Evolutionary conservation across 1,140 invertebrate genomes (phyloP).

Genomic region (Procambarus clarkii): DNA sequence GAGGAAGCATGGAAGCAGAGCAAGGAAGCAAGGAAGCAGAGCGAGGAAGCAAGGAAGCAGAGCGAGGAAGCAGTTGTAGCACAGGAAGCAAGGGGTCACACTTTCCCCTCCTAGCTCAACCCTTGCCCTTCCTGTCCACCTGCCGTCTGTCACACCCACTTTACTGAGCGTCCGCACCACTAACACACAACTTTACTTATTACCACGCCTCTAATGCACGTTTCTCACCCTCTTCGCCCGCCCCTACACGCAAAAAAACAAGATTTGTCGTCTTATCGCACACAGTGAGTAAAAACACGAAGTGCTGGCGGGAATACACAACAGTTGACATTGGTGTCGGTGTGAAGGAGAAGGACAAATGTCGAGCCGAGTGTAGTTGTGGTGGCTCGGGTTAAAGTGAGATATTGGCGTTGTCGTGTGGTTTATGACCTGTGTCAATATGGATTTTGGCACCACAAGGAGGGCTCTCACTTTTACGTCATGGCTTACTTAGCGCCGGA

Average conservation of each 20-base stretch:
- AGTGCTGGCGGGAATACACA: neutral
- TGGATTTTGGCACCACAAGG: neutral
- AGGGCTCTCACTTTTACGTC: neutral
- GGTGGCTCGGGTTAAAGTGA: neutral
- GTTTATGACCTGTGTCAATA: constrained; percentile 9
- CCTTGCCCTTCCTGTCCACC: neutral
- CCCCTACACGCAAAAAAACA: neutral
- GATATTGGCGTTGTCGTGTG: neutral
- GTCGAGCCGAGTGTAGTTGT: neutral
- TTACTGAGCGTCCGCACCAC: neutral
- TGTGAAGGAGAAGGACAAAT: neutral
- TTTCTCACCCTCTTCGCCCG: neutral
- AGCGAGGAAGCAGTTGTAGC: too few relatives aligned
- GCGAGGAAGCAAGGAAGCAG: too few relatives aligned
- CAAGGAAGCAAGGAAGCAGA: too few relatives aligned
- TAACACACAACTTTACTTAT: neutral
- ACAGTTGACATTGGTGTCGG: constrained; percentile 7
- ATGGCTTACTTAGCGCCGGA: neutral
- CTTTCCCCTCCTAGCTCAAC: neutral
- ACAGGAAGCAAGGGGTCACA: too few relatives aligned
- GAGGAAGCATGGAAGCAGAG: too few relatives aligned
- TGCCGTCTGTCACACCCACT: neutral
- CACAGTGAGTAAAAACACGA: neutral
- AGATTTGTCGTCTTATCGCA: constrained; percentile 8
- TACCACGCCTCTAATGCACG: neutral